These are phyloP conservation scores for Spinibarbus caldwelli DNA, from an alignment of 2,797 vertebrate species.

Conservation along the genomic window DNA sequence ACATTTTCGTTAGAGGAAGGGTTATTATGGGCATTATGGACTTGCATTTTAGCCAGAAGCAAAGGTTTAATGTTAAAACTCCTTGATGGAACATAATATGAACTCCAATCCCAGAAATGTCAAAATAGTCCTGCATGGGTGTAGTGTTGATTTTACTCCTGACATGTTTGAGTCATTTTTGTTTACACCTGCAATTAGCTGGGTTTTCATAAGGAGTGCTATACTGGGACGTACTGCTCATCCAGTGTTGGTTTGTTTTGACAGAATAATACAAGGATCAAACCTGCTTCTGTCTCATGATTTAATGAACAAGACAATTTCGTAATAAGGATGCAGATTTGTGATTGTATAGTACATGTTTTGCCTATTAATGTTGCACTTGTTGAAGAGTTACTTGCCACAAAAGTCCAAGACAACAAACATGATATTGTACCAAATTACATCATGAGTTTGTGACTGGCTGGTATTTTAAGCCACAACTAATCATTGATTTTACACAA, in stretches of 20 bases:
- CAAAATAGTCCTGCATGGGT: slow-evolving; percentile 50
- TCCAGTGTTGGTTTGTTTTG: slow-evolving; percentile 13
- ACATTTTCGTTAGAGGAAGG: background rate
- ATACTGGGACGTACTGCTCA: background rate
- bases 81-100: background rate
- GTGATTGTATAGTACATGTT: background rate
- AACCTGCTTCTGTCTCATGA: background rate
- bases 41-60: background rate
- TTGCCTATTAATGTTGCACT: background rate
- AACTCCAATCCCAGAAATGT: slow-evolving; percentile 37
- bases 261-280: background rate
- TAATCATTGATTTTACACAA: background rate
- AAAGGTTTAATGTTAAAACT: background rate
- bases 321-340: background rate
- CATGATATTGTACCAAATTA: background rate
- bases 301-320: slow-evolving; percentile 1
- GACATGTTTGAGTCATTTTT: slow-evolving; percentile 20
- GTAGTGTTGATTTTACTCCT: slow-evolving; percentile 53
- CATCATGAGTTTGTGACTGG: background rate
- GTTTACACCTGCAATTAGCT: slow-evolving; percentile 22
- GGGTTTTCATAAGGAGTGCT: slow-evolving; percentile 32
- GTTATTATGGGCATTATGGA: background rate
- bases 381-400: background rate
- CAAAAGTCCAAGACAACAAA: background rate
- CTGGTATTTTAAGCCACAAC: background rate